phyloP scores from a whole-genome alignment of 2,888 invertebrate genomes.

The Dusona sp. region DNA sequence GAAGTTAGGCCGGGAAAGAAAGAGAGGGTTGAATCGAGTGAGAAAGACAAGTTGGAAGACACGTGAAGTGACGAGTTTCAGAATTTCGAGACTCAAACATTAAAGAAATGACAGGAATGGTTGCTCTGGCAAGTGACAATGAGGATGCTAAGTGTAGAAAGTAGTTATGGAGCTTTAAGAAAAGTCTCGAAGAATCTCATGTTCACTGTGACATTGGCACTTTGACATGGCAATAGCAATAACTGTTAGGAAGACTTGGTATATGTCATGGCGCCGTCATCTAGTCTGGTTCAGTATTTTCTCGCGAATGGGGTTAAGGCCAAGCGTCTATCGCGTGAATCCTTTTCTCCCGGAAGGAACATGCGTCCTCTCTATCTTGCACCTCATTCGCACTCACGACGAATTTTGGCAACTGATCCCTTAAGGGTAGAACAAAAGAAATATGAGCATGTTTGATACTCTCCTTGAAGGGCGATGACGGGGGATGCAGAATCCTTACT shows the following conservation, averaged over 20 bases:
- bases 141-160: background rate
- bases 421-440: background rate
- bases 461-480: background rate
- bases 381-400: background rate
- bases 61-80: conserved; percentile 24
- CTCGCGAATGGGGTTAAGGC: conserved; percentile 10
- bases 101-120: conserved; percentile 7
- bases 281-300: conserved; percentile 13
- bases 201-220: conserved; percentile 18
- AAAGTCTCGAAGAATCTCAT: conserved; percentile 11
- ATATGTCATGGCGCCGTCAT: background rate
- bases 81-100: conserved; percentile 2
- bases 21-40: background rate
- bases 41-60: background rate
- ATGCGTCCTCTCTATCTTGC: background rate
- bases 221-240: conserved; percentile 67
- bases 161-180: background rate
- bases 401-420: background rate
- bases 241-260: conserved; percentile 69
- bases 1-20: background rate
- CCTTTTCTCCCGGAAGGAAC: background rate
- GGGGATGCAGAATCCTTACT: background rate
- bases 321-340: background rate
- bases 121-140: background rate
- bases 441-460: conserved; percentile 5